Evolutionary conservation across 2,888 invertebrate species (phyloP), one percentile per base, ranked within the genome.

Genomic region (Microctonus aethiopoides): DNA sequence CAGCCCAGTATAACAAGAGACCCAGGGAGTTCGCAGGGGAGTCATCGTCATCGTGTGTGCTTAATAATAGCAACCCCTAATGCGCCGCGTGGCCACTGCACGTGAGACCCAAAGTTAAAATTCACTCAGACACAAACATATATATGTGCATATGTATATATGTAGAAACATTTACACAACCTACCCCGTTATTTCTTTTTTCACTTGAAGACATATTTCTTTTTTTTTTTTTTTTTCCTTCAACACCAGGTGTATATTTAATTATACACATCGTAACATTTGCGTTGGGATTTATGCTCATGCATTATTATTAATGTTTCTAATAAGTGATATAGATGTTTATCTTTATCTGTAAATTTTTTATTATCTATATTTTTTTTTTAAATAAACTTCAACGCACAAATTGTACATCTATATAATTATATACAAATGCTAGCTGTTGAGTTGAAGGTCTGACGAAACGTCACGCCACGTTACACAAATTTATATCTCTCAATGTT

Each of bases 401-500:
- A n/a, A 46, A 62, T 16, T 41, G 41, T 46, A 26, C 39, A 9
- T 41, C 46, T 46, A 46, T 46, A n/a, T 46, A 46, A 46, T 46
- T 46, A 46, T 46, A 46, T 46, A 46, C 16, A 16, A 46, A 46
- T n/a, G 16, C 16, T 16, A 20, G 16, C 16, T 16, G 20, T 46
- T 4, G 16, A 46, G 16, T 41, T 13, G 62, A 29, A 22, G 60
- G 39, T 61, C 41, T 63, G 41, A 34, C 59, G 16, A 6, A 54
- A 52, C 20, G 67, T 68, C 29, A 57, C 59, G 69, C 59, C n/a
- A 64, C 41, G 64, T 36, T 41, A 64, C 64, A 64, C 69, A 64
- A 69, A 20, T 65, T 65, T 29, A 61, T 70, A 70, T 65, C 54
- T 52, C 26, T 59, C 24, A 36, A 70, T 70, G 66, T 54, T 56